Conservation (phyloP, 2,797 vertebrate species). For the Xiphophorus birchmanni region DNA sequence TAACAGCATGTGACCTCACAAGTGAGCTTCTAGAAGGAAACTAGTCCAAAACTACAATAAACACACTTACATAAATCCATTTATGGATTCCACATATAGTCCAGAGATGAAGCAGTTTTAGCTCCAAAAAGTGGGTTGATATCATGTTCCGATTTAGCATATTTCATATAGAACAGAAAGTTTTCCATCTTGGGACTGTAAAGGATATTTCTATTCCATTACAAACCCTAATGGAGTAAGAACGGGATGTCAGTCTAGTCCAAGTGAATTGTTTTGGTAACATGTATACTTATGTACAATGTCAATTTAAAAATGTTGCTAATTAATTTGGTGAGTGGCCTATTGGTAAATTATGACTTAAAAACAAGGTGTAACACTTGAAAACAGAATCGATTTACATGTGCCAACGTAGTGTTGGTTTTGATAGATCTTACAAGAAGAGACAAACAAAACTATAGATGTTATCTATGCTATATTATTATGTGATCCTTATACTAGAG, state of each 20-base stretch:
- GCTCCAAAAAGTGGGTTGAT: neutral
- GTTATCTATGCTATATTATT: neutral
- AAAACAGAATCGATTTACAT: neutral
- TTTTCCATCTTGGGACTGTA: no score
- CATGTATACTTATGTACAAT: neutral
- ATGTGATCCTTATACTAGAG: no score
- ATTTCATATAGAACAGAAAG: no score
- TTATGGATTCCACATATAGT: neutral
- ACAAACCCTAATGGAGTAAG: neutral
- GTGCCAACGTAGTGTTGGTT: neutral
- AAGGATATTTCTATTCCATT: no score
- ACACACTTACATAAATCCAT: neutral
- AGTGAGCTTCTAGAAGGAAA: neutral
- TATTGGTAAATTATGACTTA: neutral
- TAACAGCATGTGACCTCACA: neutral
- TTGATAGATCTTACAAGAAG: neutral
- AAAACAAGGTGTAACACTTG: neutral
- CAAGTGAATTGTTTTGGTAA: neutral
- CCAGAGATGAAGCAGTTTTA: neutral
- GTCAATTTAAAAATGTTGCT: neutral
- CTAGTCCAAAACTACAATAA: neutral
- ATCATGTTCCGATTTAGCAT: neutral
- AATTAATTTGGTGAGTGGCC: neutral
- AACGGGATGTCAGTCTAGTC: neutral
- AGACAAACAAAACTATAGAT: neutral